phyloP scores from a whole-genome alignment of 37 sponge, comb jelly and placozoan species.

The Amphimedon queenslandica region DNA sequence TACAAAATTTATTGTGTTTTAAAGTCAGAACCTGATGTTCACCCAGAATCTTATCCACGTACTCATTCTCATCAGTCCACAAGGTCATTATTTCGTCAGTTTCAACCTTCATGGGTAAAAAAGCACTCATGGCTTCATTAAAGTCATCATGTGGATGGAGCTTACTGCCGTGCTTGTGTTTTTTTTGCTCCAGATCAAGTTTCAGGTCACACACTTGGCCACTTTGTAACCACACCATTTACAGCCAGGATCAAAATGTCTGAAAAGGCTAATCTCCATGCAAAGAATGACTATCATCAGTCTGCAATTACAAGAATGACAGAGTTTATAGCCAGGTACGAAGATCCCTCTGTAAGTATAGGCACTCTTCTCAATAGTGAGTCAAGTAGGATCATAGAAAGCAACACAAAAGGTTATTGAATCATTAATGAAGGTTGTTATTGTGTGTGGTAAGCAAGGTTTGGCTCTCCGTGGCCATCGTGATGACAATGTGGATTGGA shows the following conservation, averaged over 20 bases:
- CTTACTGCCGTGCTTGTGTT: conserved; percentile 31
- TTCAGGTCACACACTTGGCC: conserved; percentile 18
- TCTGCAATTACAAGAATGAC: conserved; percentile 15
- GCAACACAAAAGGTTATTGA: conserved; percentile 45
- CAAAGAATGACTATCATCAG: conserved; percentile 11
- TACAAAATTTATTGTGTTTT: neutral
- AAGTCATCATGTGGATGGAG: conserved; percentile 23
- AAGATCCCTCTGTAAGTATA: conserved; percentile 12
- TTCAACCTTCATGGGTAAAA: conserved; percentile 19
- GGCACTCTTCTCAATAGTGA: conserved; percentile 4
- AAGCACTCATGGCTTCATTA: conserved; percentile 14
- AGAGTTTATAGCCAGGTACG: conserved; percentile 16
- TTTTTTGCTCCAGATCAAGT: conserved; percentile 1
- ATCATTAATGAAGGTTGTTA: conserved; percentile 44
- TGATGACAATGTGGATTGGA: conserved; percentile 44
- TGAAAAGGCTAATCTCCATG: neutral
- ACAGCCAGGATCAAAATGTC: neutral
- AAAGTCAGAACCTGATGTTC: neutral
- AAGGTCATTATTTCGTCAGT: no score
- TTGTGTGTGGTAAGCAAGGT: conserved; percentile 65
- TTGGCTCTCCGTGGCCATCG: conserved; percentile 58
- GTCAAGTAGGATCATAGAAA: conserved; percentile 18
- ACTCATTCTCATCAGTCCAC: conserved; percentile 4
- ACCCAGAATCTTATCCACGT: neutral
- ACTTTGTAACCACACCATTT: conserved; percentile 17